A percentile compares a stretch with the other conserved stretches of the same genome.
Evolutionary conservation across 1,140 invertebrate genomes (phyloP).

Genomic region (Hycleus cichorii): DNA sequence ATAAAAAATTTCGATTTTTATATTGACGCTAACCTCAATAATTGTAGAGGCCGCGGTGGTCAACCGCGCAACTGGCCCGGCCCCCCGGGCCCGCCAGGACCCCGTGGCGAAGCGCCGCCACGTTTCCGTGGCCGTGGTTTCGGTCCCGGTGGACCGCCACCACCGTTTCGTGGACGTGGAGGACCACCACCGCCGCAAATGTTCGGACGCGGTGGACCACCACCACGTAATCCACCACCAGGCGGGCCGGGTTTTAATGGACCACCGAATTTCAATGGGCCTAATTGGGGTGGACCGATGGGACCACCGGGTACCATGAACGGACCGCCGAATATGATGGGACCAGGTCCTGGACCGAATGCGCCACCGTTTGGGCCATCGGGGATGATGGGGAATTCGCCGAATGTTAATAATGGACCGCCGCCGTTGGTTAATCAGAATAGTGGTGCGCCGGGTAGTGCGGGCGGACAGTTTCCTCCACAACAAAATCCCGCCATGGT

Average conservation of each 20-base stretch:
- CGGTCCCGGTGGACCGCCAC: constrained; percentile 55
- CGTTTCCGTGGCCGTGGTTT: constrained; percentile 59
- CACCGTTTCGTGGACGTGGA: constrained; percentile 49
- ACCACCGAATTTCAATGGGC: constrained; percentile 46
- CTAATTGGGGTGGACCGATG: constrained; percentile 55
- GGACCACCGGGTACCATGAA: constrained; percentile 57
- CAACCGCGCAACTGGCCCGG: constrained; percentile 45
- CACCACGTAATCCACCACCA: constrained; percentile 46
- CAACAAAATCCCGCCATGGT: constrained; percentile 4
- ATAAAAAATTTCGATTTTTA: background rate
- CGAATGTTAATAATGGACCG: constrained; percentile 36
- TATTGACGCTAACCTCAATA: background rate
- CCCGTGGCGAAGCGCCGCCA: constrained; percentile 49
- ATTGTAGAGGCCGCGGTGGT: constrained; percentile 39
- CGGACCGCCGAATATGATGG: constrained; percentile 53
- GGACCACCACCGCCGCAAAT: constrained; percentile 44
- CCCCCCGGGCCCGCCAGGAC: constrained; percentile 33
- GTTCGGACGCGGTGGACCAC: constrained; percentile 42
- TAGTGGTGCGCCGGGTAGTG: constrained; percentile 14
- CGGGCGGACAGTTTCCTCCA: constrained; percentile 14
- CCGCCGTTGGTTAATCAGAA: constrained; percentile 21
- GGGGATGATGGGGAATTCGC: constrained; percentile 45
- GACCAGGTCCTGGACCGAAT: constrained; percentile 41
- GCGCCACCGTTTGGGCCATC: constrained; percentile 46
- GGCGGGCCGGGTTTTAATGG: constrained; percentile 41